A percentile compares a stretch with the other conserved stretches of the same genome.
phyloP scores from a whole-genome alignment of 2,797 vertebrate species.

The Eutrigla gurnardus region DNA sequence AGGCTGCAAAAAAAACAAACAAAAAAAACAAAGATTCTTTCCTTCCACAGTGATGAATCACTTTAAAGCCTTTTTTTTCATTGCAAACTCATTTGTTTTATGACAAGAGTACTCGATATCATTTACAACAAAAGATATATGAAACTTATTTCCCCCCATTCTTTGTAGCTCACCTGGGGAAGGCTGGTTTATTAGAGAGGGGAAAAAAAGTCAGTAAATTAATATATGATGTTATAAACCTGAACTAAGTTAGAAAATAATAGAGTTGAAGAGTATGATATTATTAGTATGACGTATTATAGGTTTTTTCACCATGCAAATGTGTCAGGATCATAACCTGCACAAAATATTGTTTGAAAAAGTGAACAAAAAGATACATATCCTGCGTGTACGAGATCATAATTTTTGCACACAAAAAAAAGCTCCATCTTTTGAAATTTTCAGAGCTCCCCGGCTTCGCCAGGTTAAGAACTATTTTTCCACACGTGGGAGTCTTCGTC shows the following conservation, averaged over 20 bases:
- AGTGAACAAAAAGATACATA: not conserved
- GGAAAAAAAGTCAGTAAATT: too few species aligned
- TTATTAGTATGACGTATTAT: too few species aligned
- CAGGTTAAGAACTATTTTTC: conserved; percentile 9
- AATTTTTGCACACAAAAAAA: not conserved
- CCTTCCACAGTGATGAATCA: conserved; percentile 27
- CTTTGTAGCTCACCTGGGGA: conserved; percentile 8
- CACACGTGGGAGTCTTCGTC: conserved; percentile 24
- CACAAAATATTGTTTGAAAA: not conserved
- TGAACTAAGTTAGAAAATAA: too few species aligned
- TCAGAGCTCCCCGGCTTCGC: not conserved
- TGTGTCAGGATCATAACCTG: not conserved
- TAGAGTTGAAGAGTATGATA: not conserved
- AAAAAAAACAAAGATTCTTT: conserved; percentile 3
- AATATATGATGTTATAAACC: not conserved
- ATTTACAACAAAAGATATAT: conserved; percentile 3
- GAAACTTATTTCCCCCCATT: not conserved
- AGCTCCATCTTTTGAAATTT: not conserved
- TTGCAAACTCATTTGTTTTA: conserved; percentile 6
- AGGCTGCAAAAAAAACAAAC: conserved; percentile 14
- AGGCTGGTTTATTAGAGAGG: not conserved
- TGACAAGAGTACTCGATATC: conserved; percentile 9
- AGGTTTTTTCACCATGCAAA: not conserved
- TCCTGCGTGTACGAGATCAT: not conserved
- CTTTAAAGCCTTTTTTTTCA: conserved; percentile 26